Percentiles rank a stretch among this genome's conserved stretches.
Conservation (phyloP, 1,140 invertebrate species). For the Anadara kagoshimensis region DNA sequence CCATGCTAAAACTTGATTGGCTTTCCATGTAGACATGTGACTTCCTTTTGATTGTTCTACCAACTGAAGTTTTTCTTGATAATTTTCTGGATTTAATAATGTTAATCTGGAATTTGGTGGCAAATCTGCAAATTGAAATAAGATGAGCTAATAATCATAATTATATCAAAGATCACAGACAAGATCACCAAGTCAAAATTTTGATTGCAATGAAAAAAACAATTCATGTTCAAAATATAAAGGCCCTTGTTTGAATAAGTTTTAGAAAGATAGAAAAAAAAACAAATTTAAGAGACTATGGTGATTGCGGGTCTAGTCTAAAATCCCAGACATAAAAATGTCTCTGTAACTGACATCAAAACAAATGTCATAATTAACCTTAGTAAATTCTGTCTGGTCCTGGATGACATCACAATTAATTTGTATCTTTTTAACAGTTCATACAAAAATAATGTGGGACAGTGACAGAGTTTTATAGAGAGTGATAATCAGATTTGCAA, state of each 20-base stretch:
- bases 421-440: too few species aligned
- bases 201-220: not conserved
- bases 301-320: too few species aligned
- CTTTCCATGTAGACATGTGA: slow-evolving; percentile 93
- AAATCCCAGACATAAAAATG: too few species aligned
- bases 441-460: too few species aligned
- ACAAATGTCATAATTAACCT: too few species aligned
- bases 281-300: too few species aligned
- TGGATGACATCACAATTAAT: too few species aligned
- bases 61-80: slow-evolving; percentile 86
- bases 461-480: too few species aligned
- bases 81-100: slow-evolving; percentile 85
- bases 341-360: too few species aligned
- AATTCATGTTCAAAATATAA: not conserved
- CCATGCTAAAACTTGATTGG: slow-evolving; percentile 94
- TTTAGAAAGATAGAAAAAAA: too few species aligned
- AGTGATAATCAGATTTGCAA: too few species aligned
- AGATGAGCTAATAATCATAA: not conserved
- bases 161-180: not conserved
- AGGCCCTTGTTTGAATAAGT: not conserved
- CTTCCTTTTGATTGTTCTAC: slow-evolving; percentile 89
- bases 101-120: slow-evolving; percentile 52
- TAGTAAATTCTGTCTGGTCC: too few species aligned
- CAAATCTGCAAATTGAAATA: slow-evolving; percentile 39
- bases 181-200: not conserved